Conservation (phyloP, 1,140 invertebrate species). For the Xylocopa sonorina region DNA sequence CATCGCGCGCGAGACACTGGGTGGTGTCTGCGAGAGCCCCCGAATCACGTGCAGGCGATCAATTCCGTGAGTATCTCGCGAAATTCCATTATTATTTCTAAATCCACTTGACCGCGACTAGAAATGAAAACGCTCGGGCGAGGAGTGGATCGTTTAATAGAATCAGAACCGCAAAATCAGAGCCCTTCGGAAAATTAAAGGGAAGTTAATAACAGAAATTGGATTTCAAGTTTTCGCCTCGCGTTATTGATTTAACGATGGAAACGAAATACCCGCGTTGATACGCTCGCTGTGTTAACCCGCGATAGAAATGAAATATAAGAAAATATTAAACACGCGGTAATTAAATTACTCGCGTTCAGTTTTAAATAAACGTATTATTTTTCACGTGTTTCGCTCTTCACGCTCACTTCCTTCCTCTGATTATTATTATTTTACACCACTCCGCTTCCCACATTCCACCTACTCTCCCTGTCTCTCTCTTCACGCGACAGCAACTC, state of each 20-base stretch:
- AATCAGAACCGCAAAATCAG: neutral
- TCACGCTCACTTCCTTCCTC: neutral
- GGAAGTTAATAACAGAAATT: neutral
- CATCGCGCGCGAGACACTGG: no score
- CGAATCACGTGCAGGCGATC: slow-evolving; percentile 27
- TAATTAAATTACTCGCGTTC: neutral
- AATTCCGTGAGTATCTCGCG: slow-evolving; percentile 21
- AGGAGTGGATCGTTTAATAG: no score
- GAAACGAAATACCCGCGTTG: slow-evolving; percentile 12
- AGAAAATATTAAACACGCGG: neutral
- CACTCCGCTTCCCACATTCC: neutral
- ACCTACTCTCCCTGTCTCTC: neutral
- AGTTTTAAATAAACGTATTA: neutral
- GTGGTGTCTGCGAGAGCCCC: slow-evolving; percentile 2
- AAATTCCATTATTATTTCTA: neutral
- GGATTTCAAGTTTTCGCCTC: neutral
- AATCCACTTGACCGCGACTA: no score
- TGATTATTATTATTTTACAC: slow-evolving; percentile 6
- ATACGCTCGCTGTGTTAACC: neutral
- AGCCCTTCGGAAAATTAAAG: neutral
- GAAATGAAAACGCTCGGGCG: no score
- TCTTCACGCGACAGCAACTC: neutral
- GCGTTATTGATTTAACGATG: neutral
- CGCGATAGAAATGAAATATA: neutral
- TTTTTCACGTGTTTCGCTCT: neutral